Evolutionary conservation across 2,113 vertebrate genomes (phyloP).

Genomic region (Chamaea fasciata): DNA sequence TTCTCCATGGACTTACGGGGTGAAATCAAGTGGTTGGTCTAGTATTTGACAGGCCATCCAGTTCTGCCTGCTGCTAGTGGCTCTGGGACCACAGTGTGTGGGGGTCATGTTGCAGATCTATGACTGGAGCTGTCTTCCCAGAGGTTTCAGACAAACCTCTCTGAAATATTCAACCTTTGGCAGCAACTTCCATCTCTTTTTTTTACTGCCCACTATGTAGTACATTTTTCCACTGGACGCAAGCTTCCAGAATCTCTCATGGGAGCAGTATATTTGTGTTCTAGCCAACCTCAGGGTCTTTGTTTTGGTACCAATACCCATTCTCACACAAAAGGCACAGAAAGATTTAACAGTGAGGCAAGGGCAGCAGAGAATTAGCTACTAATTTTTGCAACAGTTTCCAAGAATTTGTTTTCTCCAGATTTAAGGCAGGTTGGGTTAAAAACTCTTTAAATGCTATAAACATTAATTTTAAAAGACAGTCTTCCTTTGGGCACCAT

Average conservation of each 20-base stretch:
- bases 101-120: not conserved
- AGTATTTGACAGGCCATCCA: not conserved
- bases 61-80: not conserved
- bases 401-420: conserved; percentile 27
- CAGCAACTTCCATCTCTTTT: not conserved
- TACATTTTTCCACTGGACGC: not conserved
- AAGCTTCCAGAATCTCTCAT: not conserved
- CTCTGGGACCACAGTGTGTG: fast-evolving
- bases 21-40: not conserved
- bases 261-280: not conserved
- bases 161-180: not conserved
- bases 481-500: conserved; percentile 64
- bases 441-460: conserved; percentile 43
- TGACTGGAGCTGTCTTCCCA: not conserved
- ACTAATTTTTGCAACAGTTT: conserved; percentile 24
- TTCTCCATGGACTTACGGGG: not conserved
- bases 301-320: not conserved
- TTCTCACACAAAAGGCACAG: not conserved
- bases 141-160: not conserved
- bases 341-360: not conserved
- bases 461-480: conserved; percentile 71
- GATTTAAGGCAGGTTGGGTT: conserved; percentile 51
- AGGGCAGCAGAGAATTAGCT: not conserved
- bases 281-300: not conserved
- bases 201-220: not conserved